Conservation (phyloP, 1,140 invertebrate species). For the Drosophila repleta region DNA sequence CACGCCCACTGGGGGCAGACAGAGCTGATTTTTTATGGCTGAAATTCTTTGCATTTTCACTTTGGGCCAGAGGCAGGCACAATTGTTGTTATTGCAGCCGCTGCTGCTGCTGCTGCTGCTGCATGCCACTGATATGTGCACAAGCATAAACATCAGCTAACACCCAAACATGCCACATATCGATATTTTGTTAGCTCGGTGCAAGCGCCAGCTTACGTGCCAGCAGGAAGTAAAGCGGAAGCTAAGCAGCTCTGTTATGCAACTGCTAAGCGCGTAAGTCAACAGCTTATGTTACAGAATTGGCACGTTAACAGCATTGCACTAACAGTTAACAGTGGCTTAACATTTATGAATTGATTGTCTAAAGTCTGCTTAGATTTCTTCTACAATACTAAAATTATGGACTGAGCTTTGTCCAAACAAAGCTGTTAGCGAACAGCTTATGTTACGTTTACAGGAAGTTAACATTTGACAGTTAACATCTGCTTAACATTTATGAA, state of each 20-base stretch:
- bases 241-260: conserved; percentile 6
- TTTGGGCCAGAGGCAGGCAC: conserved; percentile 10
- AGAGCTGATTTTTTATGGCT: conserved; percentile 34
- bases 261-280: not conserved
- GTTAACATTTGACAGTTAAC: too few species aligned
- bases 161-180: conserved; percentile 1
- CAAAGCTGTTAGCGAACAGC: too few species aligned
- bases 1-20: conserved; percentile 2
- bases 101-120: not conserved
- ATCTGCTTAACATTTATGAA: too few species aligned
- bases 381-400: too few species aligned
- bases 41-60: conserved; percentile 15
- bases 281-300: not conserved
- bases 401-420: too few species aligned
- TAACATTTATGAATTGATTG: not conserved
- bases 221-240: not conserved
- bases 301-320: not conserved
- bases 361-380: too few species aligned
- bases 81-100: not conserved
- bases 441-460: too few species aligned
- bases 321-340: not conserved
- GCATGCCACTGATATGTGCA: conserved; percentile 16
- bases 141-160: not conserved
- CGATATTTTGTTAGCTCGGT: not conserved
- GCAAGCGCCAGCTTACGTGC: not conserved